A percentile compares a stretch with the other conserved stretches of the same genome.
Evolutionary conservation across 2,113 vertebrate genomes (phyloP).

Genomic region (Morphnarchus princeps): DNA sequence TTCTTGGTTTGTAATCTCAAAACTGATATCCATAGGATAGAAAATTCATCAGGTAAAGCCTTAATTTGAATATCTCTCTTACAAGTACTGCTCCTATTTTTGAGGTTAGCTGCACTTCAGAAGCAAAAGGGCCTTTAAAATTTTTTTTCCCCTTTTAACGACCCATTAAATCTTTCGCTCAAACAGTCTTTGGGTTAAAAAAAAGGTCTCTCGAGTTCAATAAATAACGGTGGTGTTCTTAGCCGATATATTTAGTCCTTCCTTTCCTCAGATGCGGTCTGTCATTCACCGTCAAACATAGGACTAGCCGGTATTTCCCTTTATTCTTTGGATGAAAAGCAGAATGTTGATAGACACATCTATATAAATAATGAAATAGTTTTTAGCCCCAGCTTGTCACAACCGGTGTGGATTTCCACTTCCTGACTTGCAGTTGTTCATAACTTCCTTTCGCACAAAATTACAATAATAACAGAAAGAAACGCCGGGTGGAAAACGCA

Average conservation of each 20-base stretch:
- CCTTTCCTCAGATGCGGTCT: constrained; percentile 24
- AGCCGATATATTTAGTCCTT: constrained; percentile 51
- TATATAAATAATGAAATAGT: constrained; percentile 67
- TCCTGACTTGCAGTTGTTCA: constrained; percentile 68
- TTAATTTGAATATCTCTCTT: background rate
- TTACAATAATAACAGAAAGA: constrained; percentile 23
- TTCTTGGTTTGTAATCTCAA: constrained; percentile 35
- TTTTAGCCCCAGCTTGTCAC: constrained; percentile 57
- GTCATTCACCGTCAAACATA: constrained; percentile 40
- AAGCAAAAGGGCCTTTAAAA: constrained; percentile 40
- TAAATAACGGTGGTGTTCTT: constrained; percentile 48
- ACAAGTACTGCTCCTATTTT: constrained; percentile 45
- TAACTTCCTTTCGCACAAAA: constrained; percentile 63
- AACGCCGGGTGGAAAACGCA: background rate
- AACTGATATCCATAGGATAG: constrained; percentile 74
- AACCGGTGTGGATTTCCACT: constrained; percentile 60
- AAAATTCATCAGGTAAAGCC: constrained; percentile 28
- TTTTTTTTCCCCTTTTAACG: constrained; percentile 15
- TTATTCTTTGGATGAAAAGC: constrained; percentile 68
- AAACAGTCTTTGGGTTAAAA: constrained; percentile 66
- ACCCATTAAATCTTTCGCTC: constrained; percentile 48
- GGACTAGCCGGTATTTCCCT: constrained; percentile 46
- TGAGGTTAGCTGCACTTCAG: constrained; percentile 57
- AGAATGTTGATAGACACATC: constrained; percentile 61
- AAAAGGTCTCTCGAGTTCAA: constrained; percentile 58